These are phyloP conservation scores for Latrodectus geometricus DNA, from an alignment of 1,140 invertebrate genomes.

Conservation along the genomic window DNA sequence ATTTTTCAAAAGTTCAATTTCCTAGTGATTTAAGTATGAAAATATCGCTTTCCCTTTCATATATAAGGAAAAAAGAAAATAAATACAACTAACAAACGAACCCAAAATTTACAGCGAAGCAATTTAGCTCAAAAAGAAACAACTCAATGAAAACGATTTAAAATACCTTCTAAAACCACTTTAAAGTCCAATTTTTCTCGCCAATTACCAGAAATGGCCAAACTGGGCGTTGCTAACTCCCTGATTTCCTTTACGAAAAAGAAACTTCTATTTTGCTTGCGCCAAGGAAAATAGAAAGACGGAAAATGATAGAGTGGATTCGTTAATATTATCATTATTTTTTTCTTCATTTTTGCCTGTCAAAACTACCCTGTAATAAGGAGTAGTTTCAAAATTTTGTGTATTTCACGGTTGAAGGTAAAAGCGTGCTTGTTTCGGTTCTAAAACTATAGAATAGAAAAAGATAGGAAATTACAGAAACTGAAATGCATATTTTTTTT, in stretches of 20 bases:
- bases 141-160: slow-evolving; percentile 48
- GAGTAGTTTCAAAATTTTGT: slow-evolving; percentile 37
- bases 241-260: slow-evolving; percentile 33
- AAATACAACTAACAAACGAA: neutral
- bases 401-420: slow-evolving; percentile 18
- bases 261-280: slow-evolving; percentile 30
- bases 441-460: slow-evolving; percentile 1
- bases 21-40: too few relatives aligned
- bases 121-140: slow-evolving; percentile 44
- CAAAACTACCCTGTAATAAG: slow-evolving; percentile 15
- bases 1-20: too few relatives aligned
- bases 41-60: too few relatives aligned
- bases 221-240: slow-evolving; percentile 26
- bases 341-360: slow-evolving; percentile 5
- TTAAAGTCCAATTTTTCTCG: slow-evolving; percentile 37
- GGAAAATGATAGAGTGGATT: slow-evolving; percentile 8
- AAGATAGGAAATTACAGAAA: neutral
- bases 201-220: slow-evolving; percentile 45
- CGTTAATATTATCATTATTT: neutral
- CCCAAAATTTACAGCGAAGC: slow-evolving; percentile 23
- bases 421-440: slow-evolving; percentile 1
- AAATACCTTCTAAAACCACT: slow-evolving; percentile 45
- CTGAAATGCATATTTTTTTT: neutral
- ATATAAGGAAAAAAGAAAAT: neutral
- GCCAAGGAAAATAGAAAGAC: slow-evolving; percentile 15